Percentiles rank a stretch among this genome's conserved stretches.
Evolutionary conservation across 2,797 vertebrate genomes (phyloP).

Genomic region (Pitangus sulphuratus): DNA sequence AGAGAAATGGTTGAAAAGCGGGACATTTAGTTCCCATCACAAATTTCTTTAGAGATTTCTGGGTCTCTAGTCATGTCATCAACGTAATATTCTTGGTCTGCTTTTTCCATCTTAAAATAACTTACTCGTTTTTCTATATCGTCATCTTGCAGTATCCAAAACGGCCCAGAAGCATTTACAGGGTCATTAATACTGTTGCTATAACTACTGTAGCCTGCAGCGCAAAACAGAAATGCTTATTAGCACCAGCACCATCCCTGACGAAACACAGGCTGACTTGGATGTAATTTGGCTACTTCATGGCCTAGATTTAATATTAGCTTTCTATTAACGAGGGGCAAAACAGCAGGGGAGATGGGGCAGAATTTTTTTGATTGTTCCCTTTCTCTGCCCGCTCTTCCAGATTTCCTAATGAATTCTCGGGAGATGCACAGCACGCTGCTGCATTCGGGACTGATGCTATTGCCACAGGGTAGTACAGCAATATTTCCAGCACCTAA

Average conservation of each 20-base stretch:
- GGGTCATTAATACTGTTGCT: not conserved
- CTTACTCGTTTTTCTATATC: not conserved
- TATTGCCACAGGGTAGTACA: not conserved
- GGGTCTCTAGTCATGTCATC: not conserved
- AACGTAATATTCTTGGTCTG: not conserved
- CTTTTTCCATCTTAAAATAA: constrained; percentile 15
- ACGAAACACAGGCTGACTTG: constrained; percentile 14
- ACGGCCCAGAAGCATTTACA: not conserved
- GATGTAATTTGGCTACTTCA: not conserved
- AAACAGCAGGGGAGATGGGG: too few relatives aligned
- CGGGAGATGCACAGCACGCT: not conserved
- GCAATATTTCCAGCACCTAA: not conserved
- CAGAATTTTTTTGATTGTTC: not conserved
- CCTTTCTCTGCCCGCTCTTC: not conserved
- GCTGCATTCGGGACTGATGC: not conserved
- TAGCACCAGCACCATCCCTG: not conserved
- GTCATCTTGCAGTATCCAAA: not conserved
- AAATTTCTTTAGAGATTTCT: not conserved
- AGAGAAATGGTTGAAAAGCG: not conserved
- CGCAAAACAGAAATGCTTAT: not conserved
- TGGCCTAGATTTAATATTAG: not conserved
- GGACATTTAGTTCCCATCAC: not conserved
- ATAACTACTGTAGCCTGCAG: constrained; percentile 28
- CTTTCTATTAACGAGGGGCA: not conserved
- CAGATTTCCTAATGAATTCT: not conserved